Percentiles rank a stretch among this genome's conserved stretches.
phyloP scores from a whole-genome alignment of 23 tunicate species.

The Trididemnum clinides region DNA sequence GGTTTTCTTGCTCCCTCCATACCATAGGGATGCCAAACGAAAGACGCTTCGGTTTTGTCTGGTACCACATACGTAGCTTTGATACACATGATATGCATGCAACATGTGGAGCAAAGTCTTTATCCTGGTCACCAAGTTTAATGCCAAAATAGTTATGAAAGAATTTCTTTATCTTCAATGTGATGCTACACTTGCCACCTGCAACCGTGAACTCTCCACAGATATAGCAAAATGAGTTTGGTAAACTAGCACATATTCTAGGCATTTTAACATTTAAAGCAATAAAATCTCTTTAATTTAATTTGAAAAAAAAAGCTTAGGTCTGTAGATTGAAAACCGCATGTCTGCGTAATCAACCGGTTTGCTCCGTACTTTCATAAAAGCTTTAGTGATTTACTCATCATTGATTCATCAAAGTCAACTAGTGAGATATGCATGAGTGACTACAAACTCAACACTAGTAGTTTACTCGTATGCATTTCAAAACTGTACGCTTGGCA shows the following conservation, averaged over 20 bases:
- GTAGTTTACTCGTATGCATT: neutral
- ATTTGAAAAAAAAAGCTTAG: conserved; percentile 5
- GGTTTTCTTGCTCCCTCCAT: conserved; percentile 42
- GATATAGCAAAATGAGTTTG: conserved; percentile 29
- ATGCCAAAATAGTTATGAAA: conserved; percentile 16
- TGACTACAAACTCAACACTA: neutral
- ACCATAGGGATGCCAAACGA: conserved; percentile 23
- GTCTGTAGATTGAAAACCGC: conserved; percentile 15
- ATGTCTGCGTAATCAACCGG: neutral
- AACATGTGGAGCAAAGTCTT: conserved; percentile 25
- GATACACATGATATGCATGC: conserved; percentile 21
- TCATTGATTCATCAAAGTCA: neutral
- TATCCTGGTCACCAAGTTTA: conserved; percentile 44
- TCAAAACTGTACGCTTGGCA: neutral
- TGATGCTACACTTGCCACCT: conserved; percentile 17
- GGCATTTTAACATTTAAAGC: conserved; percentile 12
- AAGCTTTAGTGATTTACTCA: too few relatives aligned
- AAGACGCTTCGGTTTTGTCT: conserved; percentile 25
- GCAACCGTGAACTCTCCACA: conserved; percentile 42
- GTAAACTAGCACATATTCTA: conserved; percentile 17
- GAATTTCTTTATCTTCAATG: neutral
- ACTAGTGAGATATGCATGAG: neutral
- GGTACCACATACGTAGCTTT: conserved; percentile 26
- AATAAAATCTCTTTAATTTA: conserved; percentile 9
- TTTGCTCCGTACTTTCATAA: too few relatives aligned